Base-by-base conservation (phyloP, 1,140 invertebrate genomes). In the Drosophila orena region DNA sequence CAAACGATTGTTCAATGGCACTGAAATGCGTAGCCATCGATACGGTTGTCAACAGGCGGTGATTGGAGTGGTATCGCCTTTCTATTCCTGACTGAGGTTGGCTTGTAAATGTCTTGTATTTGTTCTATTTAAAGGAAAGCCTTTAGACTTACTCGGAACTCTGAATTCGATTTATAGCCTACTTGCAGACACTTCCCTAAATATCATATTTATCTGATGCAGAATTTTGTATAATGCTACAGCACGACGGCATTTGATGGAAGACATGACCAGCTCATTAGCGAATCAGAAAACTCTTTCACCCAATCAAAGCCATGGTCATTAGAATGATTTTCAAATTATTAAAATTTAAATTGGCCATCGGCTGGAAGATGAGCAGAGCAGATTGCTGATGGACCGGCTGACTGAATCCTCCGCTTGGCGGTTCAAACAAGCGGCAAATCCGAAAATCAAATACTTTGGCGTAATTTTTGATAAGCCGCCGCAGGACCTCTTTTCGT, bases 371-470 rank as follows among this genome's bases (percentile, higher is more conserved):
- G 59, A 46, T 64, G 52, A 34, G 37, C 24, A 22, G 54, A 58
- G 35, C 72, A 68, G 73, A 77, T 59, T 60, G 11, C 34, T 65
- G 77, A 74, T 61, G 58, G 70, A 62, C 58, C 55, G 58, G 10
- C 69, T 60, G 55, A 75, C 64, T 52, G 58, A 52, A 17, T 15
- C n/a, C 15, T 22, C 20, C n/a, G 47, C n/a, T 56, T 17, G 38
- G 44, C 46, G 62, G 46, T 22, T 37, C 58, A 60, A 73, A 64
- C 62, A 65, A 81, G 75, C 76, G 79, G 55, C 44, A 80, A 80
- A 89, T 89, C 79, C 73, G 56, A 90, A 89, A 84, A 84, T 83
- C 84, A 89, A 89, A 89, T 89, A 89, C 77, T 89, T 80, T 73
- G 56, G 50, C 57, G 66, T 64, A 80, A 71, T 80, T 77, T 84